Evolutionary conservation across 2,888 invertebrate species (phyloP), one percentile per base, ranked within the genome.

Genomic region (Troilus luridus): DNA sequence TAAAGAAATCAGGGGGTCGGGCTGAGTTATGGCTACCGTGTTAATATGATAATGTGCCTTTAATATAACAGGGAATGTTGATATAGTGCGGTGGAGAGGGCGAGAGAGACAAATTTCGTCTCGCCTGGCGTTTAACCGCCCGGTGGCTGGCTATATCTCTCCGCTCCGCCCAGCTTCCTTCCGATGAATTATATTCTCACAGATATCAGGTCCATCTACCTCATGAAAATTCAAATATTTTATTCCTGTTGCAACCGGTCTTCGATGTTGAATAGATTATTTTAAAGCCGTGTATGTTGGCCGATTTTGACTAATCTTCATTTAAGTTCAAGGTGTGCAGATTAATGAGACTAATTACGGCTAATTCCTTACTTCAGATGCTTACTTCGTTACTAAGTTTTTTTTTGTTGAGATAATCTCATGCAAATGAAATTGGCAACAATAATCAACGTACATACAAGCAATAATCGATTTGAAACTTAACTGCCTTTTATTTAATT

Each of bases 41-140:
- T 89, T 92, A 89, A 92, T 92, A 92, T 92, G 91, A 92, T 92
- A 92, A 92, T 92, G 91, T 89, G 91, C 91, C 54, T 92, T 92
- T 91, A 91, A 89, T 91, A 92, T 91, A 89, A 89, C 89, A 88
- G 88, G 91, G 85, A 54, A 19, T n/a, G 72, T 56, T 90, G 90
- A 90, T 77, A 56, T 54, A 90, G 24, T 77, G 72, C 72, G 24
- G 17, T 1, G 56, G 85, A 85, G 56, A 72, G 72, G 90, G 77
- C 41, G 90, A 41, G 58, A 27, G 67, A 72, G 90, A 90, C 90
- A 90, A 90, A 90, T 90, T 90, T 90, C 59, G 72, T 90, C 67
- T 72, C 90, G 72, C 85, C 85, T 58, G 85, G 85, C 85, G 85
- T 85, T 85, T 85, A 85, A 85, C 85, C 85, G 12, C 21, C 85